Evolutionary conservation across 2,888 invertebrate genomes (phyloP).

Genomic region (Tortrix viridana): DNA sequence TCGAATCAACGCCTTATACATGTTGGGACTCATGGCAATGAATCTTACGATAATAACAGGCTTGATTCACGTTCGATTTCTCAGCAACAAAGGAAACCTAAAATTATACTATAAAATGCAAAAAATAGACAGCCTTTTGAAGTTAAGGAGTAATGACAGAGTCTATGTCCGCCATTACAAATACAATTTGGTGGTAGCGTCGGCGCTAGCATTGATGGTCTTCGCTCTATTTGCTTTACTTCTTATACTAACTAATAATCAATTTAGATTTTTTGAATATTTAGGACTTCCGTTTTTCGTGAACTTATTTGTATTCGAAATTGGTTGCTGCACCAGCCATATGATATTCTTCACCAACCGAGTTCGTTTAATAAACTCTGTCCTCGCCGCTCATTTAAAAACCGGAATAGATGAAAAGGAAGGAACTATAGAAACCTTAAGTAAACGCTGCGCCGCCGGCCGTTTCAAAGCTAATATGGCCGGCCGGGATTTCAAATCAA

Average conservation of each 20-base stretch:
- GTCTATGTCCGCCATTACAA: no score
- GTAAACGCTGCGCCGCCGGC: constrained; percentile 23
- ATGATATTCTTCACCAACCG: constrained; percentile 57
- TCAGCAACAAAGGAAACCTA: no score
- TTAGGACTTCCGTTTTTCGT: background rate
- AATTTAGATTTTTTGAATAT: constrained; percentile 6
- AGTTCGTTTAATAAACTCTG: constrained; percentile 57
- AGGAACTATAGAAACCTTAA: background rate
- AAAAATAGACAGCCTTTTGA: no score
- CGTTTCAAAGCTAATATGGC: constrained; percentile 41
- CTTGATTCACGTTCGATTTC: no score
- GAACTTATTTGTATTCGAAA: constrained; percentile 19
- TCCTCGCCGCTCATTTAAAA: constrained; percentile 57
- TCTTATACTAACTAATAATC: background rate
- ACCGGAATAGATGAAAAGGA: constrained; percentile 11
- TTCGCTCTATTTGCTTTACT: no score
- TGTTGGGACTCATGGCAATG: no score
- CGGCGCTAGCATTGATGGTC: no score
- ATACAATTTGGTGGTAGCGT: no score
- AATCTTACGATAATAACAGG: no score
- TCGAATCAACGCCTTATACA: no score
- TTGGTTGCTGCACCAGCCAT: constrained; percentile 53
- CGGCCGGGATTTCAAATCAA: constrained; percentile 45
- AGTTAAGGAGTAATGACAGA: no score
- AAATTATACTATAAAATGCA: no score